These are phyloP conservation scores for Epinotia ramella DNA, from an alignment of 2,888 invertebrate genomes.

Conservation along the genomic window DNA sequence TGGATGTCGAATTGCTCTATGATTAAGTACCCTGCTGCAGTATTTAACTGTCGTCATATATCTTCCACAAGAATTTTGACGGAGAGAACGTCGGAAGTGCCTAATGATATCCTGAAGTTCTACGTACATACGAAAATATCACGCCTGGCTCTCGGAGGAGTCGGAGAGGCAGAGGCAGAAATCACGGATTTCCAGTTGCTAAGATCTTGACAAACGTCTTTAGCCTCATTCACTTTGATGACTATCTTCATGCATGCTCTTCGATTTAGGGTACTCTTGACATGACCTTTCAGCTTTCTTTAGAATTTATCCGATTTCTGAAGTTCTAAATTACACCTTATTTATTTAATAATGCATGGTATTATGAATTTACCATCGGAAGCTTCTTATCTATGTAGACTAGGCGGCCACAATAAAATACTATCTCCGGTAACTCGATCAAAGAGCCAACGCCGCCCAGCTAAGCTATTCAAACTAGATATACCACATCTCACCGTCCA, in stretches of 20 bases:
- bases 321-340: not conserved
- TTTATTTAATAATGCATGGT: not conserved
- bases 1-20: conserved; percentile 30
- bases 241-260: too few species aligned
- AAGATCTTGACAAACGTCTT: too few species aligned
- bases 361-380: conserved; percentile 45
- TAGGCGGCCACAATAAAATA: conserved; percentile 45
- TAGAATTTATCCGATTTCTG: not conserved
- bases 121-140: too few species aligned
- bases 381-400: conserved; percentile 48
- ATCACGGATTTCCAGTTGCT: too few species aligned
- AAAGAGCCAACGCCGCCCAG: conserved; percentile 39
- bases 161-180: too few species aligned
- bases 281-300: too few species aligned
- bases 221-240: too few species aligned
- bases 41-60: conserved; percentile 20
- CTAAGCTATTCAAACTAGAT: not conserved
- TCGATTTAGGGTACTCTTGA: too few species aligned
- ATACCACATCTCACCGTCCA: not conserved
- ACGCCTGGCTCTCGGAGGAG: too few species aligned
- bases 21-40: conserved; percentile 14
- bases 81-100: not conserved
- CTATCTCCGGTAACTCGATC: conserved; percentile 36
- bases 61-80: conserved; percentile 5
- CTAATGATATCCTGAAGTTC: conserved; percentile 7